Percentiles rank a stretch among this genome's conserved stretches.
Evolutionary conservation across 2,797 vertebrate species (phyloP).

Genomic region (Cyclopterus lumpus): DNA sequence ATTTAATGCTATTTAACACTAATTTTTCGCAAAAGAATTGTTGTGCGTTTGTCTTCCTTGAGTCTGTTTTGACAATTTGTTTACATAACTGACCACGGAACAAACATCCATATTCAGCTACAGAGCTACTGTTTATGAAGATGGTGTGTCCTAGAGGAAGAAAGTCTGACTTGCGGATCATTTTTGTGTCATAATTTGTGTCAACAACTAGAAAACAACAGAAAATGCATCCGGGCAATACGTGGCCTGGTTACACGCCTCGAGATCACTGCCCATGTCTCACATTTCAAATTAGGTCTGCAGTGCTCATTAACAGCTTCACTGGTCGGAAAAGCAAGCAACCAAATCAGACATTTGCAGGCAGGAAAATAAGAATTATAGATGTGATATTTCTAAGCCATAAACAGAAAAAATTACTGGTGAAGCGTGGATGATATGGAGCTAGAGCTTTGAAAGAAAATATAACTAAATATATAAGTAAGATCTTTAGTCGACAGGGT

Average conservation of each 20-base stretch:
- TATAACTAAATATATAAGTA: background rate
- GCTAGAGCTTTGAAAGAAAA: background rate
- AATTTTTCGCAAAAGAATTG: background rate
- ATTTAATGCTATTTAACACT: background rate
- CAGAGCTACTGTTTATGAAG: background rate
- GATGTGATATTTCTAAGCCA: background rate
- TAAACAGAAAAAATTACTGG: background rate
- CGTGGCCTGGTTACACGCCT: background rate
- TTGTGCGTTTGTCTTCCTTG: background rate
- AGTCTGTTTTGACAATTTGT: background rate
- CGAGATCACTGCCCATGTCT: background rate
- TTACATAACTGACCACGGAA: background rate
- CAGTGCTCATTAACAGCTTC: background rate
- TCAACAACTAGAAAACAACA: background rate
- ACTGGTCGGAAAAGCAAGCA: background rate
- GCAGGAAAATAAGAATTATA: background rate
- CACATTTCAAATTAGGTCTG: background rate
- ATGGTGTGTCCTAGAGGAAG: background rate
- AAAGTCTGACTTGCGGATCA: background rate
- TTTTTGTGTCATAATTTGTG: background rate
- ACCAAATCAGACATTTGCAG: background rate
- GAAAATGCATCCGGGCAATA: background rate
- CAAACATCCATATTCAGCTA: background rate
- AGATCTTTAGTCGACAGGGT: background rate
- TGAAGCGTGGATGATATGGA: background rate